A percentile compares a stretch with the other conserved stretches of the same genome.
Conservation (phyloP, 2,797 vertebrate species). For the Galagoides demidoff region DNA sequence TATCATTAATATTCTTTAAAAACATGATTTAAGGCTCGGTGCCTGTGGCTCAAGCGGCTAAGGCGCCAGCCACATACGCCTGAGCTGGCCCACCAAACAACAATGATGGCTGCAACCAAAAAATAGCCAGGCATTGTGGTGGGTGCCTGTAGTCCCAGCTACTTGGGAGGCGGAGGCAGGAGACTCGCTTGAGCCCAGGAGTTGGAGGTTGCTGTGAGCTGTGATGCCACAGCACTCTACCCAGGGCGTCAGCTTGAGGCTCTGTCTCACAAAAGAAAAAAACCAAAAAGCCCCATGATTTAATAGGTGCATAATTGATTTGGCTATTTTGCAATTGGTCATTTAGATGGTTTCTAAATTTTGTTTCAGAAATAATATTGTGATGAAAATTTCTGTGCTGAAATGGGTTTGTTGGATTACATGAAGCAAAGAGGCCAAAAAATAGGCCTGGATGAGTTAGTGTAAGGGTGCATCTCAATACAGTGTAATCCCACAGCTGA, state of each 20-base stretch:
- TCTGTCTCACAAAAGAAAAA: too few relatives aligned
- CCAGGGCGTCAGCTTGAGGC: too few relatives aligned
- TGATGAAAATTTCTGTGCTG: slow-evolving; percentile 1
- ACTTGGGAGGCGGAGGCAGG: too few relatives aligned
- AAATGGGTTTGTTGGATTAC: not conserved
- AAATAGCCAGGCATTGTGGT: too few relatives aligned
- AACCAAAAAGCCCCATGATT: not conserved
- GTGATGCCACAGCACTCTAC: too few relatives aligned
- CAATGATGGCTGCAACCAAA: too few relatives aligned
- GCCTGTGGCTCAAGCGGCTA: too few relatives aligned
- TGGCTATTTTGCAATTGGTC: slow-evolving; percentile 2
- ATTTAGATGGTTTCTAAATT: slow-evolving; percentile 6
- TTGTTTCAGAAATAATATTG: slow-evolving; percentile 26
- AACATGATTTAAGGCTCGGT: not conserved
- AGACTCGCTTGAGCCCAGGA: too few relatives aligned
- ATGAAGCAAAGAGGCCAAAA: not conserved
- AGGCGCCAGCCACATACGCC: too few relatives aligned
- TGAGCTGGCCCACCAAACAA: too few relatives aligned
- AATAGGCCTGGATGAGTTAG: not conserved
- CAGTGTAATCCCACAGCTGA: not conserved
- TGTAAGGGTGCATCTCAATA: not conserved
- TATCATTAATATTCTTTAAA: slow-evolving; percentile 34
- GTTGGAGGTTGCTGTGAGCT: too few relatives aligned
- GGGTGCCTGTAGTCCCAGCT: too few relatives aligned
- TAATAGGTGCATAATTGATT: not conserved